Evolutionary conservation across 2,888 invertebrate genomes (phyloP).

Genomic region (Tenthredo amoena): DNA sequence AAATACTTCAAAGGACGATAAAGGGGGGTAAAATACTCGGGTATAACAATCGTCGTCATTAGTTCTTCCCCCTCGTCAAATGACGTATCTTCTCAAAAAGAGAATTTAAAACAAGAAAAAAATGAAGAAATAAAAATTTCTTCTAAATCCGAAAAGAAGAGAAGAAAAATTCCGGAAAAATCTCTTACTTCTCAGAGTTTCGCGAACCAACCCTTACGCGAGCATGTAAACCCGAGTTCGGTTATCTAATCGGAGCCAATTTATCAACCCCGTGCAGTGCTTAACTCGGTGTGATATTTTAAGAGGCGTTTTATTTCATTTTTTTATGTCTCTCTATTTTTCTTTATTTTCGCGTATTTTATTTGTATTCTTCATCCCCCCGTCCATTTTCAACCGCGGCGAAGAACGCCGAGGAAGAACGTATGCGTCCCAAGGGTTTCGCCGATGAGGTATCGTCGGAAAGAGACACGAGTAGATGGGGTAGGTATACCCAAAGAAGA

Average conservation of each 20-base stretch:
- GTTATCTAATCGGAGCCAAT: not conserved
- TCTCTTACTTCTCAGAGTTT: not conserved
- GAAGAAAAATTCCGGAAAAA: not conserved
- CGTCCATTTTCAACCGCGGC: not conserved
- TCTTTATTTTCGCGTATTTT: not conserved
- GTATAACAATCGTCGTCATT: not conserved
- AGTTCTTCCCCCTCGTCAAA: not conserved
- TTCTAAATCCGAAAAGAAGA: too few species aligned
- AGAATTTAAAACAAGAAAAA: not conserved
- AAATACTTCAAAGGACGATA: not conserved
- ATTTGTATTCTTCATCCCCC: not conserved
- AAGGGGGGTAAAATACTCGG: too few species aligned
- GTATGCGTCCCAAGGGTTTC: conserved; percentile 70
- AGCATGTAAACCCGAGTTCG: not conserved
- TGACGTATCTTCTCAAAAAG: not conserved
- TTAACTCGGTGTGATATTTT: conserved; percentile 29
- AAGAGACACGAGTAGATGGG: conserved; percentile 58
- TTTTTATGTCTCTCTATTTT: not conserved
- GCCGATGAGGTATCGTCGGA: conserved; percentile 72
- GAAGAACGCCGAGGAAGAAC: not conserved
- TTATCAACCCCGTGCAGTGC: not conserved
- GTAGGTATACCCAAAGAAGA: not conserved
- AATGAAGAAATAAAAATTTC: not conserved
- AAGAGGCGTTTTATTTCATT: not conserved
- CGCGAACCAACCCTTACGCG: not conserved